phyloP scores from a whole-genome alignment of 2,113 vertebrate species.

The Columba livia region DNA sequence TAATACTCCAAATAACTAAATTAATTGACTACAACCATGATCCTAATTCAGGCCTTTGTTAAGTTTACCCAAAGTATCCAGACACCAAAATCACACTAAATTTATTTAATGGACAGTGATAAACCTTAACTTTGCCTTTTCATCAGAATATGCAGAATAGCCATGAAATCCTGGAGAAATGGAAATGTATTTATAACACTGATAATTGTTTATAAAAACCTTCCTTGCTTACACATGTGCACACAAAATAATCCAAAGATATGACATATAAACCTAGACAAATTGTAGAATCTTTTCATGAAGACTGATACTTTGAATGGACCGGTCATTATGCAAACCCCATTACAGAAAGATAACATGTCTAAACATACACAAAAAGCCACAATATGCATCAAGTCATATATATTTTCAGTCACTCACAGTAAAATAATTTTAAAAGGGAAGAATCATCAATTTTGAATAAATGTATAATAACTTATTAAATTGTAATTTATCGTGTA shows the following conservation, averaged over 20 bases:
- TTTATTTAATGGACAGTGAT: neutral
- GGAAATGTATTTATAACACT: neutral
- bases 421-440: neutral
- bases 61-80: neutral
- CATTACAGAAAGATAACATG: neutral
- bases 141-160: neutral
- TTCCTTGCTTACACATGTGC: neutral
- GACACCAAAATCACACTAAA: neutral
- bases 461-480: neutral
- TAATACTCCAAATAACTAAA: neutral
- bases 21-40: neutral
- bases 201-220: neutral
- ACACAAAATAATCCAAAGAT: neutral
- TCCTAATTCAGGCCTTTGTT: neutral
- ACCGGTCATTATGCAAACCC: neutral
- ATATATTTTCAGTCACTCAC: neutral
- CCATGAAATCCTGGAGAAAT: neutral
- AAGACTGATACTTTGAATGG: neutral
- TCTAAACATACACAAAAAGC: neutral
- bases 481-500: neutral
- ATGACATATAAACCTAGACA: neutral
- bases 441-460: neutral
- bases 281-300: neutral
- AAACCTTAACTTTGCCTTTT: neutral
- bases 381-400: neutral